These are phyloP conservation scores for Athene cunicularia DNA, from an alignment of 2,113 vertebrate species.

Conservation along the genomic window DNA sequence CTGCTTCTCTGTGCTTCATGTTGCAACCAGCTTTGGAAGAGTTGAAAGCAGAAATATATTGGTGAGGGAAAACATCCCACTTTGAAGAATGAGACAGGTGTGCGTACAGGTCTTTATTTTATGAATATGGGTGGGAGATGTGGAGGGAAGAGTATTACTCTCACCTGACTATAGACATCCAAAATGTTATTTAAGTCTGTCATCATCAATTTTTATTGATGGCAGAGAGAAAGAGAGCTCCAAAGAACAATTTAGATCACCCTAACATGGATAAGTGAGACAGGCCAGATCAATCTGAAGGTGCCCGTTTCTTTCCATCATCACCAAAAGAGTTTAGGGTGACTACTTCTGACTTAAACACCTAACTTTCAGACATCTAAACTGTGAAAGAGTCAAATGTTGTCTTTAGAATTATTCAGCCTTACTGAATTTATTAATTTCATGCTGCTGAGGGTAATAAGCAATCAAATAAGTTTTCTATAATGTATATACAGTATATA, in stretches of 20 bases:
- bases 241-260: background rate
- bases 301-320: background rate
- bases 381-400: background rate
- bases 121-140: background rate
- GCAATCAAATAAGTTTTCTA: background rate
- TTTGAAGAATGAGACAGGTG: background rate
- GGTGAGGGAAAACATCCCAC: background rate
- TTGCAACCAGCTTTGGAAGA: background rate
- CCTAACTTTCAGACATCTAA: background rate
- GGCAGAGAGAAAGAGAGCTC: background rate
- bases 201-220: background rate
- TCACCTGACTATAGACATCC: background rate
- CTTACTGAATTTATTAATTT: background rate
- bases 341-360: background rate
- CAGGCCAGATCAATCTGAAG: background rate
- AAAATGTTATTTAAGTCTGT: background rate
- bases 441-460: background rate
- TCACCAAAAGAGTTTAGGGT: background rate
- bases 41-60: background rate
- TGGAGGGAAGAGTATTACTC: background rate
- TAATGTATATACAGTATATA: rapidly evolving
- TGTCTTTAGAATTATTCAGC: background rate
- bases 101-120: background rate
- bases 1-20: background rate
- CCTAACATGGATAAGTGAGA: background rate